A percentile compares a stretch with the other conserved stretches of the same genome.
Conservation (phyloP, 2,113 vertebrate genomes). For the Alces alces region DNA sequence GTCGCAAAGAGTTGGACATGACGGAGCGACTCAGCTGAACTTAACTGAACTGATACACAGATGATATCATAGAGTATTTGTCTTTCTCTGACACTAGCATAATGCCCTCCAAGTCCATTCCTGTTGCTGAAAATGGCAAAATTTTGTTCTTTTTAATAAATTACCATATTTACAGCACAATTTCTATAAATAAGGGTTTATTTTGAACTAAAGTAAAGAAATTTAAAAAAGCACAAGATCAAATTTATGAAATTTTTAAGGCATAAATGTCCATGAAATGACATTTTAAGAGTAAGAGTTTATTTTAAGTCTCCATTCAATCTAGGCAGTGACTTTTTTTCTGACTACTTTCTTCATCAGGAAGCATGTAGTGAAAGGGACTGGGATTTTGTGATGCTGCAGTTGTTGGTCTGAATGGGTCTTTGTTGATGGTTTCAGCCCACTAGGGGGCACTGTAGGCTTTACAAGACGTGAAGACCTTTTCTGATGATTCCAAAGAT, state of each 20-base stretch:
- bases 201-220: background rate
- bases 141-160: background rate
- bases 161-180: background rate
- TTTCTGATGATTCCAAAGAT: background rate
- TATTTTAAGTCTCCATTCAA: fast-evolving
- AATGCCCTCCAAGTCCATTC: background rate
- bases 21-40: no score
- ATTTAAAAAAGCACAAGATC: background rate
- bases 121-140: background rate
- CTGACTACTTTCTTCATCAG: background rate
- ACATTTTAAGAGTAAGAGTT: background rate
- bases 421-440: background rate
- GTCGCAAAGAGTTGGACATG: no score
- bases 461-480: background rate
- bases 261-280: background rate
- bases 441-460: background rate
- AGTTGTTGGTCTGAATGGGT: fast-evolving
- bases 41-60: no score
- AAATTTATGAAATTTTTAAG: background rate
- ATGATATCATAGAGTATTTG: background rate
- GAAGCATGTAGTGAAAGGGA: background rate
- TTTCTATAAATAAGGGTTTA: background rate
- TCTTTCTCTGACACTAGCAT: background rate
- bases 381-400: background rate
- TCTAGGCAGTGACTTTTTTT: background rate